Evolutionary conservation across 2,888 invertebrate genomes (phyloP), one percentile per base, ranked within the genome.

Genomic region (Melanostoma mellinum): DNA sequence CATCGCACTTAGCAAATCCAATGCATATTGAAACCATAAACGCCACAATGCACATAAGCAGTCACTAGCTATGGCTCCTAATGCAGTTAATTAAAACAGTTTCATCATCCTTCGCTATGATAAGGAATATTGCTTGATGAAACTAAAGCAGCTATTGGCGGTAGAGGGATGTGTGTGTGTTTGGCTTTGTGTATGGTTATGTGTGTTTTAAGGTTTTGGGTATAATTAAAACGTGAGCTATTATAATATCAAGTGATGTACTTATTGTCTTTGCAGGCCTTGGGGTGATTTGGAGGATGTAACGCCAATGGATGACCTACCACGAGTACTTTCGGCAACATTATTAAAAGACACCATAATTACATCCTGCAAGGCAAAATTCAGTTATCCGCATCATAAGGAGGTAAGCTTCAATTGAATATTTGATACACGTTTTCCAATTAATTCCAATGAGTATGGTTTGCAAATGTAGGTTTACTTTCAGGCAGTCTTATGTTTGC

Each of bases 251-350:
- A 61, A 30, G 53, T 40, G 40, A 42, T 36, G 6, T 33, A 32
- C 5, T 56, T 58, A 30, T 58, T 77, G 63, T 72, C 42, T 53
- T 76, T 85, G 10, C 60, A 88, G 88, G 46, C 72, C 82, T 10
- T 76, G 85, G 71, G 87, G 86, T 0, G 74, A 85, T 10, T 68
- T 87, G 10, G 87, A 88, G 61, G 82, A 86, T 4, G 65, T 61
- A 36, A 73, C 36, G n/a, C 35, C 46, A 38, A 86, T 87, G 85
- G 86, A 86, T 20, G 58, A 36, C 4, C 65, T 85, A 48, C 87
- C 88, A 53, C 74, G 85, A 48, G 80, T 87, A 6, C 67, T 86
- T 9, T 87, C 88, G 55, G 75, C 86, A 4, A 73, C 84, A 20
- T 80, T 86, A 20, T 81, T 87, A 58, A 85, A 81, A 50, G 80